Percentiles rank a stretch among this genome's conserved stretches.
Evolutionary conservation across 2,113 vertebrate genomes (phyloP).

Genomic region (Tautogolabrus adspersus): DNA sequence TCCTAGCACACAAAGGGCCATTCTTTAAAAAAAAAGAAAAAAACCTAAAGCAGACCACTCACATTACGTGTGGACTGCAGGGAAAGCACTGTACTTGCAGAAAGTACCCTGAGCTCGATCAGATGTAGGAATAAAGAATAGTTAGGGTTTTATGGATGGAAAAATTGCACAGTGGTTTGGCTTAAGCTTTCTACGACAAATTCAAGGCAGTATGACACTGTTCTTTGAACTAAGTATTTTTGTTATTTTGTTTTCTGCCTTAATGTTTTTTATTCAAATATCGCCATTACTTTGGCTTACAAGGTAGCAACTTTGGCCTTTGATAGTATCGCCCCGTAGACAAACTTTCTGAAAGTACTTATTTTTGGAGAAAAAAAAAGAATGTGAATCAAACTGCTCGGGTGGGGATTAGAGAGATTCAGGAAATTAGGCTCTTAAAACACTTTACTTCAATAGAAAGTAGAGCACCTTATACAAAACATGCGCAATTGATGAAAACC

Average conservation of each 20-base stretch:
- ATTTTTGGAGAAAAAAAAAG: slow-evolving; percentile 65
- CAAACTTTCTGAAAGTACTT: slow-evolving; percentile 58
- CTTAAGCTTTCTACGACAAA: slow-evolving; percentile 61
- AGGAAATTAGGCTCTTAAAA: slow-evolving; percentile 73
- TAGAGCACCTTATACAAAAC: slow-evolving; percentile 84
- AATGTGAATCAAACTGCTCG: slow-evolving; percentile 76
- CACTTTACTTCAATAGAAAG: slow-evolving; percentile 66
- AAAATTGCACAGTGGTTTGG: slow-evolving; percentile 68
- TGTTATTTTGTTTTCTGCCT: slow-evolving; percentile 70
- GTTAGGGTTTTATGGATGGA: slow-evolving; percentile 54
- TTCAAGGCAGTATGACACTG: slow-evolving; percentile 60
- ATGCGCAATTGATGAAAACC: slow-evolving; percentile 73
- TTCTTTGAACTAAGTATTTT: slow-evolving; percentile 59
- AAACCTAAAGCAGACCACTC: slow-evolving; percentile 27
- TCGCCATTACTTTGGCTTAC: slow-evolving; percentile 58
- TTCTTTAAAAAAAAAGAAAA: slow-evolving; percentile 10
- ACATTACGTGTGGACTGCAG: slow-evolving; percentile 32
- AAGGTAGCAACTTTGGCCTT: slow-evolving; percentile 76
- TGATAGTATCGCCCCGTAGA: slow-evolving; percentile 54
- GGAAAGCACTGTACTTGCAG: slow-evolving; percentile 42
- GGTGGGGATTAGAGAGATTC: slow-evolving; percentile 62
- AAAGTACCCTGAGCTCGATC: slow-evolving; percentile 53
- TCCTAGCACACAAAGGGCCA: slow-evolving; percentile 14
- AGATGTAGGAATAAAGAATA: slow-evolving; percentile 50
- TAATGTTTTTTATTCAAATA: slow-evolving; percentile 65